A percentile compares a stretch with the other conserved stretches of the same genome.
These are phyloP conservation scores for Chaetogeoica ovagalla DNA, from an alignment of 2,888 invertebrate genomes.

Conservation along the genomic window DNA sequence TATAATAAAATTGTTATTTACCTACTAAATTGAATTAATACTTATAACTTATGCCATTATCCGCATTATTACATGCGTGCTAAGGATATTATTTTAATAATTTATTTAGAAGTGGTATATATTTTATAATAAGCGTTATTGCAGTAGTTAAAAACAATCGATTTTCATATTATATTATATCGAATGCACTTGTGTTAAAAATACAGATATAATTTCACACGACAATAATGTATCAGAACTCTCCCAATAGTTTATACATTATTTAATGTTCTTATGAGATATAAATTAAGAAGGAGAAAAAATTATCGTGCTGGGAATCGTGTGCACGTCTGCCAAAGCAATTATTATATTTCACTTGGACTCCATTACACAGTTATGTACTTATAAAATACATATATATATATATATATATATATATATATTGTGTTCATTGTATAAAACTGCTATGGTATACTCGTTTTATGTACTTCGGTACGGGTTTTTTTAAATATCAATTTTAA, in stretches of 20 bases:
- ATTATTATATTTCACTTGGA: slow-evolving; percentile 47
- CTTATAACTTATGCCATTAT: no score
- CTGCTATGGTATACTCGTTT: no score
- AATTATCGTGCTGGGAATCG: slow-evolving; percentile 41
- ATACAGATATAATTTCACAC: slow-evolving; percentile 15
- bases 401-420: neutral
- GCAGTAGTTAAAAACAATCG: neutral
- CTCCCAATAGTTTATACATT: slow-evolving; percentile 17
- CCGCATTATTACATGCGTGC: no score
- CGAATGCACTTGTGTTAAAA: neutral
- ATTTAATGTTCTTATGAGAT: slow-evolving; percentile 37
- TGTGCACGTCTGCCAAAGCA: slow-evolving; percentile 49
- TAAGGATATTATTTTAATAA: no score
- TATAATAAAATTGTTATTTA: no score
- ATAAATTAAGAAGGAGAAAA: slow-evolving; percentile 38
- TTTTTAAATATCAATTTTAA: no score
- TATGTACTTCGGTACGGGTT: no score
- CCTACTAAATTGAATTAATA: no score
- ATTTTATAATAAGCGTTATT: neutral
- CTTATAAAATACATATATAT: neutral
- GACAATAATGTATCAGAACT: slow-evolving; percentile 30
- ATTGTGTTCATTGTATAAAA: neutral
- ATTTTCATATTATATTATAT: neutral
- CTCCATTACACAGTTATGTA: slow-evolving; percentile 33
- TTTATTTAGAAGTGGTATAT: neutral